Evolutionary conservation across 2,888 invertebrate species (phyloP), one percentile per base, ranked within the genome.

Genomic region (Harpalus rubripes): DNA sequence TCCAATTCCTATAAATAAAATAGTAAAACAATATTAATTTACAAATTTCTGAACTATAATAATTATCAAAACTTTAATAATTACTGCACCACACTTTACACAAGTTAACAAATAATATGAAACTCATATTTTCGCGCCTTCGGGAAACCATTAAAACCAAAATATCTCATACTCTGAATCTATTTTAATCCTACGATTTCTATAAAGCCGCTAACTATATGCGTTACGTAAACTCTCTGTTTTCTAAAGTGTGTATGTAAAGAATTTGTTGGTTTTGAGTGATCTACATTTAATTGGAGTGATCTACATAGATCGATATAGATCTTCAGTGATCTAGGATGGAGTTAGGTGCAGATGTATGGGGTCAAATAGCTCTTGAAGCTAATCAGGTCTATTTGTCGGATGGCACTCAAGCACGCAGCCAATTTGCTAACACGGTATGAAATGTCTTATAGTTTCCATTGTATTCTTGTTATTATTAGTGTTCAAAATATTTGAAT

Each of bases 281-380:
- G 59, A 4, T 59, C 7, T 59, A 16, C 15, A 16, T 10, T 15
- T 15, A 59, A n/a, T 7, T 59, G 15, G 6, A 59, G 16, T 59
- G 59, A 59, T 59, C 59, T 59, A 59, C 1, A 59, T 15, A 16
- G 59, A 59, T 16, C 59, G 10, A 15, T 16, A 59, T 16, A 16
- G 59, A 59, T 15, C 63, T 63, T 8, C 12, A 63, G 12, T 63
- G 59, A 59, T 59, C 59, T 16, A 59, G n/a, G 84, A 95, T 95
- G 95, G 95, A 95, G 93, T 92, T 95, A 87, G 93, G 94, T 74
- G 94, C 95, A 82, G 96, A 97, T 93, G 95, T 97, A 89, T 97
- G 97, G 97, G 96, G 97, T 78, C 97, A 97, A 91, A 92, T 97
- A 89, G 97, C 97, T 86, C 93, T 97, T 85, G 97, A 97, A 91